Evolutionary conservation across 2,113 vertebrate genomes (phyloP).

Genomic region (Phrynosoma platyrhinos): DNA sequence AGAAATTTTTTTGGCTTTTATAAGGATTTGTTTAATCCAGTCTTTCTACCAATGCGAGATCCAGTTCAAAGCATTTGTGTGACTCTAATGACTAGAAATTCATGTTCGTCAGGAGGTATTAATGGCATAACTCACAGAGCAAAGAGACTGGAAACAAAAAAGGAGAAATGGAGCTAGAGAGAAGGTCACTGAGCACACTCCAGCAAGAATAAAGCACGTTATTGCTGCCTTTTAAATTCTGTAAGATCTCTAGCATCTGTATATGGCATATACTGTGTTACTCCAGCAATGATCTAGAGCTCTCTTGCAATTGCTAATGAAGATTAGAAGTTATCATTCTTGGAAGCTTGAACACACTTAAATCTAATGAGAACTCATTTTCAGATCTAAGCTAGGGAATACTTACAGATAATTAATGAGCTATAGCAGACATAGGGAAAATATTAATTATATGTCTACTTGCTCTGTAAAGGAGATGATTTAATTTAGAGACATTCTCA

Average conservation of each 20-base stretch:
- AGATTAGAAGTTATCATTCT: constrained; percentile 37
- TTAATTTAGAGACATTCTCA: constrained; percentile 45
- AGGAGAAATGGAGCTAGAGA: constrained; percentile 17
- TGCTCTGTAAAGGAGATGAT: constrained; percentile 48
- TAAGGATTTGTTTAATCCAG: neutral
- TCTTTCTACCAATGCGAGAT: neutral
- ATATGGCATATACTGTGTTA: neutral
- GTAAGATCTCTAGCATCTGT: neutral
- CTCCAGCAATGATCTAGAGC: neutral
- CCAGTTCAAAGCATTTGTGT: neutral
- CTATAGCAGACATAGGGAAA: constrained; percentile 41
- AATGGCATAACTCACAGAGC: neutral
- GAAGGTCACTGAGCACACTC: constrained; percentile 26
- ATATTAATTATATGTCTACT: constrained; percentile 45
- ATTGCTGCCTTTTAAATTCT: constrained; percentile 6
- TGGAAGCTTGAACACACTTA: constrained; percentile 20
- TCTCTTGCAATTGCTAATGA: neutral
- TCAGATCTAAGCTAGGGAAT: constrained; percentile 42
- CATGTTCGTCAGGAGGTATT: neutral
- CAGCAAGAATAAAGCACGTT: constrained; percentile 1
- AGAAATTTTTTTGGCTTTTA: neutral
- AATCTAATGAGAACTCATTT: constrained; percentile 33
- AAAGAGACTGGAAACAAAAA: constrained; percentile 17
- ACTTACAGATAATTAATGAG: constrained; percentile 55
- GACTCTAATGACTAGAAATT: neutral